These are phyloP conservation scores for Neria commutata DNA, from an alignment of 2,888 invertebrate species.

Conservation along the genomic window DNA sequence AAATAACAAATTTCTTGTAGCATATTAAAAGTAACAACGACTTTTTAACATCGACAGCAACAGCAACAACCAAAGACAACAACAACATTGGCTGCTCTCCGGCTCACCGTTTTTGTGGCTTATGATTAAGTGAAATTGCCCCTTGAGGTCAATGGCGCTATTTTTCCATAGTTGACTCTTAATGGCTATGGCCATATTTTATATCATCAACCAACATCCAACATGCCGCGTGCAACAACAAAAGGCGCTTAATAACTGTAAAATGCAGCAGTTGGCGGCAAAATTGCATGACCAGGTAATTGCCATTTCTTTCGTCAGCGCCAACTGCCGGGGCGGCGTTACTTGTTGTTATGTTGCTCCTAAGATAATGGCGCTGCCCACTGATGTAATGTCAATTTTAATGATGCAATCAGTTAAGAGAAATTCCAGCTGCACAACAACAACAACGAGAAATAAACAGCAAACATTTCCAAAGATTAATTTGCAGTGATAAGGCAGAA, in stretches of 20 bases:
- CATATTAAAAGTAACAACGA: conserved; percentile 3
- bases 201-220: no score
- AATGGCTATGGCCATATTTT: no score
- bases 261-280: no score
- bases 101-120: not conserved
- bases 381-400: conserved; percentile 1
- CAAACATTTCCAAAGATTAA: not conserved
- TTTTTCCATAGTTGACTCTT: not conserved
- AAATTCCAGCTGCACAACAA: no score
- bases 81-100: not conserved
- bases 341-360: no score
- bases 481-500: not conserved
- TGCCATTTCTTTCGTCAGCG: no score
- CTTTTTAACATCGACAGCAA: no score
- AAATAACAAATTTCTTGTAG: not conserved
- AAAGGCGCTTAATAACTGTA: not conserved
- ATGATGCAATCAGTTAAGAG: not conserved
- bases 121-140: conserved; percentile 3
- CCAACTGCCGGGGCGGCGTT: not conserved
- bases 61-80: no score
- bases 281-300: no score
- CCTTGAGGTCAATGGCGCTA: not conserved
- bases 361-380: not conserved
- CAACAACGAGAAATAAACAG: no score
- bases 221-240: no score